Evolutionary conservation across 2,888 invertebrate genomes (phyloP), one percentile per base, ranked within the genome.

Genomic region (Apeira syringaria): DNA sequence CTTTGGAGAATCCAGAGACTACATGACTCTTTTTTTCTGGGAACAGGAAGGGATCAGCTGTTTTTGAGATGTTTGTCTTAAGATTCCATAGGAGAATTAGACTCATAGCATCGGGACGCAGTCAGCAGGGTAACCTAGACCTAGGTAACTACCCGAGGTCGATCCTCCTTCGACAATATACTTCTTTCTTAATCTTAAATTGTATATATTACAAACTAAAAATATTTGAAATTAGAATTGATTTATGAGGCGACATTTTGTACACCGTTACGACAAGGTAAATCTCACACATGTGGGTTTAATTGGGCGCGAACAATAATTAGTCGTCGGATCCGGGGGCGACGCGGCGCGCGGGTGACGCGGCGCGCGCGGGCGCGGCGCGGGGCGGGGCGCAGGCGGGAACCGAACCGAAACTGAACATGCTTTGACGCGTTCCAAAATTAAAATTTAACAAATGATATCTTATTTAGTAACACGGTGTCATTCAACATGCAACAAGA

Each of bases 231-330:
- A 41, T 18, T 29, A 27, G 10, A 26, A 28, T 18, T 32, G 32
- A 39, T 39, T 32, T 10, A 39, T 33, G 32, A 27, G 12, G 10
- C 12, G 40, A 26, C 22, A 22, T 29, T 35, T 33, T 35, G 17
- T 6, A 5, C n/a, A 34, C 5, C 3, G 8, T 10, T 4, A 5
- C 31, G 24, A n/a, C 17, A 11, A 30, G 34, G 37, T n/a, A 41
- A 38, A 25, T 17, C 30, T 9, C 50, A 37, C 51, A 53, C 51
- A 35, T 13, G 50, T 56, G 51, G 11, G 29, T 48, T 43, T 43
- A 51, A 53, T 56, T 44, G 47, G 37, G 31, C 47, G 37, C 44
- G n/a, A 35, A 17, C 12, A 10, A 28, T 43, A 45, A 55, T 50
- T 41, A 55, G 28, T 50, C 50, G 42, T 36, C 43, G 33, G 15